Base-by-base conservation (phyloP, 2,113 vertebrate species). In the Lycocorax pyrrhopterus region DNA sequence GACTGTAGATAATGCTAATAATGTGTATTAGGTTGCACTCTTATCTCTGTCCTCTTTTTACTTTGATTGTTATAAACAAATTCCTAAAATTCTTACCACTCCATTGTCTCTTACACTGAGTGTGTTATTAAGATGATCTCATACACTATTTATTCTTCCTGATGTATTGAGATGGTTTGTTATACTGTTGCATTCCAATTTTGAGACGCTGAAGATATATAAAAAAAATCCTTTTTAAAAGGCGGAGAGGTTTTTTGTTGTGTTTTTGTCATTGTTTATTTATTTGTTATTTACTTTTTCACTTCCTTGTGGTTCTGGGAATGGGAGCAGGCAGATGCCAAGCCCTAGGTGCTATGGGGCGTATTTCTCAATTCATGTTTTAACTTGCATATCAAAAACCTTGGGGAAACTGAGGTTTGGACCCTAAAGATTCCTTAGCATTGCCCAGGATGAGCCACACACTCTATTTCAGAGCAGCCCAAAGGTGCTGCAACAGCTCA, bases 31-130 rank as follows among this genome's bases (percentile, higher is more conserved):
- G 33, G 63, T 32, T 80, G 51, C 80, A 68, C 32, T 55, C 47
- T 85, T 69, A 33, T 76, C 37, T 93, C 46, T 83, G 23, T 39
- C 16, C 12, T 84, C 49, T 66, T 76, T 72, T 74, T 44, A 15
- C 58, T 95, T 90, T 53, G 18, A 58, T 62, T 30, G 35, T 87
- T 90, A 69, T n/a, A 68, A 74, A 59, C 27, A 66, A 79, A 69
- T 62, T 62, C 49, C 49, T 49, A 33, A 35, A 83, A 35, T 46
- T 84, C 66, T 19, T 82, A 12, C 46, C 43, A 32, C 26, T 95
- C 67, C 16, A 13, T 52, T 87, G 46, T 47, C 27, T 79, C 58
- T 80, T 71, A 32, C 2, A 33, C 22, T 33, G 16, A 52, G 60
- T 35, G 14, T 30, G 25, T 37, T 52, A 21, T 32, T 92, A 66